Conservation (phyloP, 1,140 invertebrate genomes). For the Macrostomum lignano region DNA sequence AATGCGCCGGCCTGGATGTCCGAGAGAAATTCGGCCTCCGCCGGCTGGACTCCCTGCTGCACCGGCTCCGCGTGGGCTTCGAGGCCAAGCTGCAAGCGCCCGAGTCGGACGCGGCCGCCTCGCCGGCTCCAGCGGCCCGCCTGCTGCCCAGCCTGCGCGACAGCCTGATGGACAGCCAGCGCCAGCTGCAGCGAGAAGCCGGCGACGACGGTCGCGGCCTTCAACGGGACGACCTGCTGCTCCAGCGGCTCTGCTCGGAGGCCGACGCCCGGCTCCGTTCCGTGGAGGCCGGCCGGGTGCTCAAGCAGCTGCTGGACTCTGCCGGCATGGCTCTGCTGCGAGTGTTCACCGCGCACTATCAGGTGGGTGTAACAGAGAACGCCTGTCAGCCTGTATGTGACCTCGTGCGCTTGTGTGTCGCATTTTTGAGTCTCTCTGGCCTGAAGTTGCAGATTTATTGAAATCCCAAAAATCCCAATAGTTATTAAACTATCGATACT, state of each 20-base stretch:
- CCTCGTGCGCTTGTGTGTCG: no score
- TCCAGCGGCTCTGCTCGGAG: constrained; percentile 12
- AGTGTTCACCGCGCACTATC: not conserved
- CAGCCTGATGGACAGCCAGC: no score
- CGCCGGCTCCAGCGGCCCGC: no score
- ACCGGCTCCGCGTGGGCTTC: not conserved
- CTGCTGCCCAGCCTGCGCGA: no score
- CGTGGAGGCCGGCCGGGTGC: constrained; percentile 7
- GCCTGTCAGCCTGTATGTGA: no score
- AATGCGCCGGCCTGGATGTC: constrained; percentile 2
- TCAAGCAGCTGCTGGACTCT: constrained; percentile 2
- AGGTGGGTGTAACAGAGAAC: no score
- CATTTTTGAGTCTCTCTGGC: no score
- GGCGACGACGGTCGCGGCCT: constrained; percentile 1
- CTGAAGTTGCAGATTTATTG: no score
- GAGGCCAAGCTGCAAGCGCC: not conserved
- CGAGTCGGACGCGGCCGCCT: constrained; percentile 9
- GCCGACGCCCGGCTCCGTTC: no score
- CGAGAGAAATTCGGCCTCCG: not conserved
- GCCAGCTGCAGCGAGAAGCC: no score
- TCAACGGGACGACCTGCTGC: constrained; percentile 9
- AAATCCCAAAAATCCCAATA: no score
- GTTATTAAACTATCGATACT: no score
- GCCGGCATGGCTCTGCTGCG: not conserved
- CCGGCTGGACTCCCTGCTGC: not conserved